Evolutionary conservation across 2,888 invertebrate species (phyloP).

Genomic region (Scaptodrosophila latifasciaeformis): DNA sequence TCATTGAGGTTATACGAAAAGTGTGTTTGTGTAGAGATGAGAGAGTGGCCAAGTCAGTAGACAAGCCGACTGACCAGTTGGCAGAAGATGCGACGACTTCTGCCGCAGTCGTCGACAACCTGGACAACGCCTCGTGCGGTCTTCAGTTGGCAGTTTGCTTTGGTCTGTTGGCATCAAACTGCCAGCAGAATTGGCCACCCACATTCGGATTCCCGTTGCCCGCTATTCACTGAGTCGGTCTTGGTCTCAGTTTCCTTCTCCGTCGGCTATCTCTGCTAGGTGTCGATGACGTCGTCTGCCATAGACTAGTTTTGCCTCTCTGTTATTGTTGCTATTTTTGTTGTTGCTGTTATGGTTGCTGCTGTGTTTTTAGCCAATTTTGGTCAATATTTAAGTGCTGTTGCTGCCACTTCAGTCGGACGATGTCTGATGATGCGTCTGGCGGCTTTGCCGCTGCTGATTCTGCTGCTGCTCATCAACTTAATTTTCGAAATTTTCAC

Average conservation of each 20-base stretch:
- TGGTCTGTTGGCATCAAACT: conserved; percentile 27
- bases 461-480: conserved; percentile 50
- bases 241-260: conserved; percentile 16
- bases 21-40: too few relatives aligned
- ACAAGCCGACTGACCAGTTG: conserved; percentile 49
- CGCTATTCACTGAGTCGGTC: conserved; percentile 66
- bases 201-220: conserved; percentile 33
- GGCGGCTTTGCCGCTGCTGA: conserved; percentile 12
- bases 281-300: conserved; percentile 17
- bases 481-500: conserved; percentile 63
- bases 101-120: conserved; percentile 7
- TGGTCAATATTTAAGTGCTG: conserved; percentile 67
- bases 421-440: conserved; percentile 14
- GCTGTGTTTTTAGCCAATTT: too few relatives aligned
- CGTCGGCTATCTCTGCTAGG: conserved; percentile 15
- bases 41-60: conserved; percentile 50
- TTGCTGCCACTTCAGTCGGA: conserved; percentile 37
- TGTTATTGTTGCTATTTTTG: conserved; percentile 17
- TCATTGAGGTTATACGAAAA: conserved; percentile 70
- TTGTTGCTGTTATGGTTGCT: conserved; percentile 29
- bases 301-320: neutral
- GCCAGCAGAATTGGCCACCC: conserved; percentile 45
- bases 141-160: conserved; percentile 39
- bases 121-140: conserved; percentile 37
- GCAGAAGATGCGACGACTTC: conserved; percentile 37